Percentiles rank a stretch among this genome's conserved stretches.
Evolutionary conservation across 64 coral and sea anemone genomes (phyloP).

Genomic region (Dendronephthya gigantea): DNA sequence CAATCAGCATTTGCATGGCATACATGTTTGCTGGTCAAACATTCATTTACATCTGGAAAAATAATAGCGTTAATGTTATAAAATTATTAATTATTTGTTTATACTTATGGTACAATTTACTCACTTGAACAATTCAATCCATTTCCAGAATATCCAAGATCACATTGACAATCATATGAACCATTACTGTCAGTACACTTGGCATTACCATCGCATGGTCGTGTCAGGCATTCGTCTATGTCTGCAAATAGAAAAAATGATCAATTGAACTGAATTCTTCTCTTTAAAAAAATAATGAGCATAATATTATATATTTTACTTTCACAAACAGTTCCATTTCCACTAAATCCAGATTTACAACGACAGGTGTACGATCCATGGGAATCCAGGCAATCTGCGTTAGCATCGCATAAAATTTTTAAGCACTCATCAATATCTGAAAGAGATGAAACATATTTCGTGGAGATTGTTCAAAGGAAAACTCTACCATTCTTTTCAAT

Average conservation of each 20-base stretch:
- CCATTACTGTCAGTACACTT: too few relatives aligned
- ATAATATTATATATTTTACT: too few relatives aligned
- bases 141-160: neutral
- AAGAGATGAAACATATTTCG: neutral
- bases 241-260: too few relatives aligned
- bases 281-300: too few relatives aligned
- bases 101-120: neutral
- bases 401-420: neutral
- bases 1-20: neutral
- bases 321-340: neutral
- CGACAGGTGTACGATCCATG: neutral
- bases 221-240: too few relatives aligned
- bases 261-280: too few relatives aligned
- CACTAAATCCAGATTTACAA: neutral
- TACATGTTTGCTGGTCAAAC: neutral
- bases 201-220: too few relatives aligned
- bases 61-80: neutral
- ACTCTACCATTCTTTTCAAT: neutral
- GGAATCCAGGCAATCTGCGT: neutral
- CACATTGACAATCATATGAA: too few relatives aligned
- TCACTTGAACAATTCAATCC: neutral
- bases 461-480: neutral
- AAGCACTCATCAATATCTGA: neutral
- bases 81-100: neutral
- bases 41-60: neutral